phyloP scores from a whole-genome alignment of 2,888 invertebrate species.

The Syritta pipiens region DNA sequence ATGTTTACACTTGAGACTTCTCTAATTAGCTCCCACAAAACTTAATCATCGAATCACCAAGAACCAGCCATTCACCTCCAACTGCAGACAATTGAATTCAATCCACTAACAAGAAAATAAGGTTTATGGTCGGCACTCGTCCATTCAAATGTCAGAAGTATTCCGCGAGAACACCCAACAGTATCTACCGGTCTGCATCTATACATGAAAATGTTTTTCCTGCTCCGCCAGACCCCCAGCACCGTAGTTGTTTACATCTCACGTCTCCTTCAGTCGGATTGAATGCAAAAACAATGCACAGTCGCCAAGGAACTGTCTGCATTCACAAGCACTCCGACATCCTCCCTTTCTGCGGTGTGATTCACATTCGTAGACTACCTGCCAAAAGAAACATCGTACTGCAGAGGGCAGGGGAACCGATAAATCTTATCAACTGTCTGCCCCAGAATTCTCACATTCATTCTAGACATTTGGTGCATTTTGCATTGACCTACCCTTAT shows the following conservation, averaged over 20 bases:
- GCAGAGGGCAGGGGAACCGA: not conserved
- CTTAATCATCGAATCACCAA: no score
- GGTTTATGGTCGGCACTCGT: slow-evolving; percentile 26
- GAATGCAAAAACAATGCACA: slow-evolving; percentile 54
- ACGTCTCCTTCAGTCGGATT: slow-evolving; percentile 40
- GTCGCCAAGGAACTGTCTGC: no score
- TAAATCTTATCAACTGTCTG: slow-evolving; percentile 3
- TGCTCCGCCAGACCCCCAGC: not conserved
- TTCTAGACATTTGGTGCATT: not conserved
- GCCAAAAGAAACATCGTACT: slow-evolving; percentile 31
- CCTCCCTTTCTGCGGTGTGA: slow-evolving; percentile 18
- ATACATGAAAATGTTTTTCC: slow-evolving; percentile 13
- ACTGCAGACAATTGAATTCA: no score
- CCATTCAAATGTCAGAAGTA: slow-evolving; percentile 64
- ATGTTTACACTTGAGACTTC: no score
- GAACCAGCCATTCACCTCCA: no score
- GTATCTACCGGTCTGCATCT: slow-evolving; percentile 46
- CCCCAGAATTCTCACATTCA: not conserved
- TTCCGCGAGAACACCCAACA: slow-evolving; percentile 48
- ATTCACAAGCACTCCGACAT: not conserved
- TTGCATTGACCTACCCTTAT: slow-evolving; percentile 83
- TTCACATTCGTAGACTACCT: slow-evolving; percentile 34
- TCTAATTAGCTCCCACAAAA: no score
- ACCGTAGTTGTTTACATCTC: slow-evolving; percentile 45
- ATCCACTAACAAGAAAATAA: slow-evolving; percentile 13